phyloP scores from a whole-genome alignment of 2,888 invertebrate genomes.

The Temnothorax rugatulus region DNA sequence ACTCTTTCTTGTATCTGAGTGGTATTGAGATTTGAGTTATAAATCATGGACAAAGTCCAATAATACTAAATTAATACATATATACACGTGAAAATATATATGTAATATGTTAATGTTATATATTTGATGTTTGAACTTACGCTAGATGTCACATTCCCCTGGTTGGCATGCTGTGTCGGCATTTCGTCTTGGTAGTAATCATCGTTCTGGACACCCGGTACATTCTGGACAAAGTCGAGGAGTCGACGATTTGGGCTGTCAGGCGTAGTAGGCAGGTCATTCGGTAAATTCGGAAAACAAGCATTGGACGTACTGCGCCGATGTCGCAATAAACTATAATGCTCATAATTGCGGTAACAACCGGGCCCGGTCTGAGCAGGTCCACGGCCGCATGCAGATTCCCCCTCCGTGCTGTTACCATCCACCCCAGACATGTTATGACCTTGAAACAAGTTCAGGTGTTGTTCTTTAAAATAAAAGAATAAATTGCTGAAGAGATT shows the following conservation, averaged over 20 bases:
- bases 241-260: conserved; percentile 85
- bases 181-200: conserved; percentile 84
- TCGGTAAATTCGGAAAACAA: conserved; percentile 83
- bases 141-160: conserved; percentile 84
- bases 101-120: background rate
- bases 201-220: conserved; percentile 83
- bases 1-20: no score
- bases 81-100: background rate
- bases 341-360: conserved; percentile 93
- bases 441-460: conserved; percentile 88
- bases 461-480: conserved; percentile 38
- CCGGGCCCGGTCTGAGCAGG: conserved; percentile 91
- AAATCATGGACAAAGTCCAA: no score
- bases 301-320: conserved; percentile 87
- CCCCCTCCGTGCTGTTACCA: conserved; percentile 93
- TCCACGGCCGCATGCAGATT: conserved; percentile 88
- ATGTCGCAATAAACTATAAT: conserved; percentile 87
- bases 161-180: conserved; percentile 82
- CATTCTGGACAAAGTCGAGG: conserved; percentile 84
- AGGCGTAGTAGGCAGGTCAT: conserved; percentile 84
- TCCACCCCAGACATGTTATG: conserved; percentile 97
- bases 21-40: no score
- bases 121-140: conserved; percentile 79
- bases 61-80: no score
- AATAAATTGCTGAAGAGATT: background rate